Percentiles rank a stretch among this genome's conserved stretches.
Conservation (phyloP, 2,113 vertebrate species). For the Sylvia atricapilla region DNA sequence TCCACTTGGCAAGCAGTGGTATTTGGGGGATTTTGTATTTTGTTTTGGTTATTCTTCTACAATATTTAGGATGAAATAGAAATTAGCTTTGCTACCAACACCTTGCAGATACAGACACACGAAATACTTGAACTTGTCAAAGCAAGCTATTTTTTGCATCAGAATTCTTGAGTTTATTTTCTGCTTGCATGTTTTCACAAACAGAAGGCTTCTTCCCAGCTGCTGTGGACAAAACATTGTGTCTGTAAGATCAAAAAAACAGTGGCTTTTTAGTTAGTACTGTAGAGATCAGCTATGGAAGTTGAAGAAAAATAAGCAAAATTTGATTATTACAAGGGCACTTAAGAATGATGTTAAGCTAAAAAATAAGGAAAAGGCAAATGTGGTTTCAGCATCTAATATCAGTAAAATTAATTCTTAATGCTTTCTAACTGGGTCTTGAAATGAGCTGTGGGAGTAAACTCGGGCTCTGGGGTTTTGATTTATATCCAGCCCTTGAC, state of each 20-base stretch:
- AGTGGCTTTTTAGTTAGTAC: background rate
- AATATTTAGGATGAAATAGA: background rate
- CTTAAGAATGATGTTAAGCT: background rate
- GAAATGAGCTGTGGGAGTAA: background rate
- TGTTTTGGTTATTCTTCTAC: constrained; percentile 26
- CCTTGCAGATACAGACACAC: background rate
- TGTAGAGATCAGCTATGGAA: background rate
- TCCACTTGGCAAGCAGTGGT: background rate
- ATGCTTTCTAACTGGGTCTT: background rate
- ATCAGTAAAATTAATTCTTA: background rate
- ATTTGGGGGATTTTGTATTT: background rate
- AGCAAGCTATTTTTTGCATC: constrained; percentile 53
- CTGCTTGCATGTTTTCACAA: constrained; percentile 23
- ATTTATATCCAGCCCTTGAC: background rate
- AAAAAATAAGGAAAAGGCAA: background rate
- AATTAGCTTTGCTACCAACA: constrained; percentile 11
- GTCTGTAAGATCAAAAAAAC: background rate
- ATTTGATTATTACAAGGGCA: background rate
- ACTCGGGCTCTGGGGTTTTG: background rate
- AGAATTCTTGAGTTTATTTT: constrained; percentile 24
- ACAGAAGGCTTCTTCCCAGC: background rate
- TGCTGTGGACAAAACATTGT: constrained; percentile 7
- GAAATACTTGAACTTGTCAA: constrained; percentile 18
- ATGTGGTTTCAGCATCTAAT: background rate
- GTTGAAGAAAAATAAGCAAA: background rate